These are phyloP conservation scores for Heliconius himera DNA, from an alignment of 1,140 invertebrate genomes.

Conservation along the genomic window DNA sequence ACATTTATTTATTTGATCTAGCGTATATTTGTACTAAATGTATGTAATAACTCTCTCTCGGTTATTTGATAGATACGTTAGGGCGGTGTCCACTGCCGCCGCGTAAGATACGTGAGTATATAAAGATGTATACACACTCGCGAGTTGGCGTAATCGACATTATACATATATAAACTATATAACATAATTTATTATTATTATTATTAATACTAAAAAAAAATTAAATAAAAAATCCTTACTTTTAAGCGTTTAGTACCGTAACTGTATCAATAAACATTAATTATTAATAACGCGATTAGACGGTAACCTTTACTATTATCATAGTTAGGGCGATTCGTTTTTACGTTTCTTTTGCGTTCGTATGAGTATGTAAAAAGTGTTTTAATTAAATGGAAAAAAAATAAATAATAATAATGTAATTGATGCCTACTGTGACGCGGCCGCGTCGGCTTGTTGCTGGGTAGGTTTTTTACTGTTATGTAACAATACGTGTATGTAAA, in stretches of 20 bases:
- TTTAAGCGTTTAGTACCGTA: conserved; percentile 79
- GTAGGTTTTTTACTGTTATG: conserved; percentile 81
- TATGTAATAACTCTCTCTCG: conserved; percentile 50
- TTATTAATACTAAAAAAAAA: conserved; percentile 75
- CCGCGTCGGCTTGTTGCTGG: conserved; percentile 77
- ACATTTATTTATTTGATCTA: conserved; percentile 73
- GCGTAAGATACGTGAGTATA: conserved; percentile 80
- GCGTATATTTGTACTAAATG: conserved; percentile 67
- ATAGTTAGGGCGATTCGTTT: conserved; percentile 79
- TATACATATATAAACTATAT: conserved; percentile 81
- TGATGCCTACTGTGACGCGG: conserved; percentile 73
- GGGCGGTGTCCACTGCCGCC: conserved; percentile 24
- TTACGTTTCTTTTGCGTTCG: conserved; percentile 66
- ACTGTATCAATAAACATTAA: conserved; percentile 81
- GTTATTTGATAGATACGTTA: conserved; percentile 60
- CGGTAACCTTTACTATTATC: conserved; percentile 80
- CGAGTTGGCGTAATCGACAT: conserved; percentile 76
- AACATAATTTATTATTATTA: conserved; percentile 79
- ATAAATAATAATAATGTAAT: conserved; percentile 49
- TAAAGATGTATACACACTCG: conserved; percentile 78
- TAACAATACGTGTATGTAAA: conserved; percentile 80
- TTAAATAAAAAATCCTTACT: conserved; percentile 70
- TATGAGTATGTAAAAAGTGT: conserved; percentile 77
- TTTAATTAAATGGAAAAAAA: conserved; percentile 59
- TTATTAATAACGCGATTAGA: conserved; percentile 77